Conservation (phyloP, 1,140 invertebrate genomes). For the Sitophilus oryzae region DNA sequence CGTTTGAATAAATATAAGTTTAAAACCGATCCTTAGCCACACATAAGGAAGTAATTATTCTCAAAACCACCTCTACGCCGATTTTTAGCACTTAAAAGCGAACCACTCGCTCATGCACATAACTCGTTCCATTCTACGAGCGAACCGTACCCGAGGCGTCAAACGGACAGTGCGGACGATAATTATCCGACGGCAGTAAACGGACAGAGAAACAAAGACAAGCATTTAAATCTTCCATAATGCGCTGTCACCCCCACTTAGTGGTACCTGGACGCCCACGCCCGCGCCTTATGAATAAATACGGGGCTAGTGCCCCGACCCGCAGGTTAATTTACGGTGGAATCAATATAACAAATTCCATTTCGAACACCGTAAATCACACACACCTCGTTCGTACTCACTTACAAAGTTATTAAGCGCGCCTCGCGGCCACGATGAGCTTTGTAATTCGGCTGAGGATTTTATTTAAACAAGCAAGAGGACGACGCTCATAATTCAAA, state of each 20-base stretch:
- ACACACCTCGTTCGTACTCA: background rate
- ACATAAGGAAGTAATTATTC: too few species aligned
- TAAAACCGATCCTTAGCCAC: too few species aligned
- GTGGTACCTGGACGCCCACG: background rate
- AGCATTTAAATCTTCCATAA: background rate
- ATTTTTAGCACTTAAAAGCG: too few species aligned
- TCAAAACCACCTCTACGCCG: too few species aligned
- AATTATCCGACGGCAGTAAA: background rate
- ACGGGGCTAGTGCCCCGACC: background rate
- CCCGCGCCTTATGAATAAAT: background rate
- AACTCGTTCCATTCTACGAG: too few species aligned
- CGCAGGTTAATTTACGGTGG: background rate
- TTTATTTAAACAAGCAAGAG: too few species aligned
- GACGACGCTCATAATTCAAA: too few species aligned
- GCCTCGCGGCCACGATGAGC: too few species aligned
- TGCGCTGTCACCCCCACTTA: background rate
- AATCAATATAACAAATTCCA: background rate
- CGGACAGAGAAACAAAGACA: background rate
- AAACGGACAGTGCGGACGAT: background rate
- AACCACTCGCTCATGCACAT: too few species aligned
- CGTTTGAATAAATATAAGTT: too few species aligned
- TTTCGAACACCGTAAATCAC: background rate
- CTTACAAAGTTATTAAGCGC: background rate
- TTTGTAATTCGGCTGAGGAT: too few species aligned
- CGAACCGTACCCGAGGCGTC: too few species aligned